Evolutionary conservation across 2,888 invertebrate genomes (phyloP).

Genomic region (Prosopocoilus inquinatus): DNA sequence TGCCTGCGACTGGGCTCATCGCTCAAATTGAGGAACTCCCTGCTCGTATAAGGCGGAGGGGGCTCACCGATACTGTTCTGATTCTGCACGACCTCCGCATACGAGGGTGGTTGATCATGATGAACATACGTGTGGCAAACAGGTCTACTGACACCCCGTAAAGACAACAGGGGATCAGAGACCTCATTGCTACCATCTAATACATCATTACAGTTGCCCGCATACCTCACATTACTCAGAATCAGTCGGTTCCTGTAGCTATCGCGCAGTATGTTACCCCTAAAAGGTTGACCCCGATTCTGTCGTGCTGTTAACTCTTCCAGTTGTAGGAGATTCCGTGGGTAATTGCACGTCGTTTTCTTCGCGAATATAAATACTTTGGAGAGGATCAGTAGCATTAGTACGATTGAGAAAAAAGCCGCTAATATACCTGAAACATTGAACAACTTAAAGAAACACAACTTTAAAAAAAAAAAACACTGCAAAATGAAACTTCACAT

Average conservation of each 20-base stretch:
- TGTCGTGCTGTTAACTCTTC: conserved; percentile 6
- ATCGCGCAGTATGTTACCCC: conserved; percentile 8
- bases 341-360: conserved; percentile 28
- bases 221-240: conserved; percentile 13
- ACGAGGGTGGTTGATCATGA: conserved; percentile 46
- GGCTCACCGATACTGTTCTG: conserved; percentile 41
- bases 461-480: conserved; percentile 4
- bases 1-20: neutral
- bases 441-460: neutral
- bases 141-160: conserved; percentile 18
- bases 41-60: conserved; percentile 52
- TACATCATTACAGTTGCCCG: conserved; percentile 10
- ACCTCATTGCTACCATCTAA: conserved; percentile 31
- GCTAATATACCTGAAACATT: conserved; percentile 41
- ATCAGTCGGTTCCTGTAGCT: conserved; percentile 11
- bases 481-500: too few species aligned
- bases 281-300: conserved; percentile 7
- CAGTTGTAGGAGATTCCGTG: conserved; percentile 10
- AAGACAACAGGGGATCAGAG: conserved; percentile 38
- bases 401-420: conserved; percentile 43
- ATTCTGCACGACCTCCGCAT: conserved; percentile 37
- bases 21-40: conserved; percentile 27
- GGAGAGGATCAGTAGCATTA: conserved; percentile 44
- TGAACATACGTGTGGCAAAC: conserved; percentile 19
- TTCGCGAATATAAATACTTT: conserved; percentile 46